Evolutionary conservation across 2,113 vertebrate species (phyloP).

Genomic region (Serilophus lunatus): DNA sequence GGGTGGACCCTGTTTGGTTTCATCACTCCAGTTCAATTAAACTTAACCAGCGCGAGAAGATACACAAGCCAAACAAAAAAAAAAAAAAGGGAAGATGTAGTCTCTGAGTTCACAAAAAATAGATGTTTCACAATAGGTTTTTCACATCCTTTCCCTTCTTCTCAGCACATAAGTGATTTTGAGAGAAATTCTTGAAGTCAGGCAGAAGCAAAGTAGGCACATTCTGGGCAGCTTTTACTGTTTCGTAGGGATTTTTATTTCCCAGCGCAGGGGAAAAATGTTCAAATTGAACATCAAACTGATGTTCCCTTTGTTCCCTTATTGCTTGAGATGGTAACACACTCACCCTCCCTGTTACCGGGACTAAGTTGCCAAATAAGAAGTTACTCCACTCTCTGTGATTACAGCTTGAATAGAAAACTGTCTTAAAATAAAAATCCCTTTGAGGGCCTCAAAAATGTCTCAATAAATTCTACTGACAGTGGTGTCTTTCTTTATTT

Average conservation of each 20-base stretch:
- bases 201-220: neutral
- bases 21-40: neutral
- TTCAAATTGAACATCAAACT: no score
- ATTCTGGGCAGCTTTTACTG: neutral
- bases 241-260: neutral
- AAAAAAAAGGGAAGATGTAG: neutral
- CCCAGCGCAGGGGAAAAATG: neutral
- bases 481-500: neutral
- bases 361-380: neutral
- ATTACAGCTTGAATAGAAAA: slow-evolving; percentile 24
- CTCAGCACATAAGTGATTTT: neutral
- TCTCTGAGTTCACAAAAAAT: neutral
- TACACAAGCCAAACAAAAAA: neutral
- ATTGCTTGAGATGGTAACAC: slow-evolving; percentile 20
- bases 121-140: neutral
- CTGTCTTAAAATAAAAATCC: neutral
- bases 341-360: neutral
- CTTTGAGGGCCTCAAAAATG: neutral
- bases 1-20: neutral
- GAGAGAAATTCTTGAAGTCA: neutral
- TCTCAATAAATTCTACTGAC: neutral
- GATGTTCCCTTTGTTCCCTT: slow-evolving; percentile 15
- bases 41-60: neutral
- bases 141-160: neutral
- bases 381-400: slow-evolving; percentile 20